Base-by-base conservation (phyloP, 1,140 invertebrate genomes). In the Microplitis demolitor region DNA sequence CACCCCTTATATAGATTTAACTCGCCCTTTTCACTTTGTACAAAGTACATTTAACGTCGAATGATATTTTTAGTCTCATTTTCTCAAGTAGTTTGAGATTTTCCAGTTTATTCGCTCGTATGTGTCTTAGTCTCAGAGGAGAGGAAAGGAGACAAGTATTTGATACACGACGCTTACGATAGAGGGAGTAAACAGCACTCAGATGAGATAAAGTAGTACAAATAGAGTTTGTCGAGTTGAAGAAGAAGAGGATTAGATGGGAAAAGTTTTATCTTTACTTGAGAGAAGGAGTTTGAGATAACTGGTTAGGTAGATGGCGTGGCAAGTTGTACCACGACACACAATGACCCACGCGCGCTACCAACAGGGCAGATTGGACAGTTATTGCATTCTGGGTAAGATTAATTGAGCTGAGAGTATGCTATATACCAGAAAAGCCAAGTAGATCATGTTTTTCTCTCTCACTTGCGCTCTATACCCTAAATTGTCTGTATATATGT, bases 361-460 rank as follows among this genome's bases (percentile, higher is more conserved):
- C 71, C 16, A 66, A 82, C 80, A 78, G 78, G 77, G 82, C 84
- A 85, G 85, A 86, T 86, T 85, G 86, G 86, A 87, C 85, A 87
- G 86, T 87, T 87, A 87, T 87, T 87, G 86, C 86, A 87, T 87
- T 87, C 86, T 87, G 82, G 80, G 80, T 82, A 87, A 87, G 86
- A 87, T 87, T 87, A 87, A 87, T 87, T 85, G 86, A 82, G 83
- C 79, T 66, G 71, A 74, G 61, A 71, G 39, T 69, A 37, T 73
- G 58, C 35, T 53, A 54, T 34, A 64, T 64, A 50, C 13, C 11
- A 39, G 63, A 51, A 54, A 63, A 31, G 6, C 8, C 5, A 35
- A 53, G 72, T 69, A 34, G 45, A 58, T 24, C 56, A 58, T 51
- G 56, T 66, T 31, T 24, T 31, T 58, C 56, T 31, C 16, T 58